Conservation (phyloP, 2,113 vertebrate genomes). For the Pelusios castaneus region DNA sequence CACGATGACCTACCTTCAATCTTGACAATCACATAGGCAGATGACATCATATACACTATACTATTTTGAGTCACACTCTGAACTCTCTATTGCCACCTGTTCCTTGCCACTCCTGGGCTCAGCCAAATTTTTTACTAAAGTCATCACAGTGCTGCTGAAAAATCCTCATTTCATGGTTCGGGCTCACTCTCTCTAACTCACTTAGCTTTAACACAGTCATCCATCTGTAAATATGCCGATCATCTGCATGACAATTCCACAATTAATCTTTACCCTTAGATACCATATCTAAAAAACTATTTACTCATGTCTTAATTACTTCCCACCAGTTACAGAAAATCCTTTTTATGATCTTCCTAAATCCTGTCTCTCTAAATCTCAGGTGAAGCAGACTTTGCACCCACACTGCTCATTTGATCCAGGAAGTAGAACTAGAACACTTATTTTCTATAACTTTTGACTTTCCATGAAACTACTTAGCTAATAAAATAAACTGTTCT, state of each 20-base stretch:
- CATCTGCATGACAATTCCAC: not conserved
- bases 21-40: not conserved
- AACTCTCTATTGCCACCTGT: not conserved
- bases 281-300: not conserved
- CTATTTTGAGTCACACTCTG: not conserved
- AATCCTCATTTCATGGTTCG: not conserved
- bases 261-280: not conserved
- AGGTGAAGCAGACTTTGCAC: not conserved
- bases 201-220: not conserved
- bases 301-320: not conserved
- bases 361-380: not conserved
- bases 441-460: not conserved
- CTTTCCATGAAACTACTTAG: not conserved
- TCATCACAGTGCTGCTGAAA: not conserved
- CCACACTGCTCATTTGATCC: not conserved
- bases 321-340: not conserved
- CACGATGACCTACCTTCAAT: accelerated
- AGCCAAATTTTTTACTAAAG: not conserved
- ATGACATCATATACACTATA: not conserved
- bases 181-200: not conserved
- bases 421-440: not conserved
- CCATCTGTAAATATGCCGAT: not conserved
- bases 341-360: not conserved
- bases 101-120: not conserved
- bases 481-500: not conserved